Evolutionary conservation across 2,888 invertebrate genomes (phyloP).

Genomic region (Nemapogon koenigi): DNA sequence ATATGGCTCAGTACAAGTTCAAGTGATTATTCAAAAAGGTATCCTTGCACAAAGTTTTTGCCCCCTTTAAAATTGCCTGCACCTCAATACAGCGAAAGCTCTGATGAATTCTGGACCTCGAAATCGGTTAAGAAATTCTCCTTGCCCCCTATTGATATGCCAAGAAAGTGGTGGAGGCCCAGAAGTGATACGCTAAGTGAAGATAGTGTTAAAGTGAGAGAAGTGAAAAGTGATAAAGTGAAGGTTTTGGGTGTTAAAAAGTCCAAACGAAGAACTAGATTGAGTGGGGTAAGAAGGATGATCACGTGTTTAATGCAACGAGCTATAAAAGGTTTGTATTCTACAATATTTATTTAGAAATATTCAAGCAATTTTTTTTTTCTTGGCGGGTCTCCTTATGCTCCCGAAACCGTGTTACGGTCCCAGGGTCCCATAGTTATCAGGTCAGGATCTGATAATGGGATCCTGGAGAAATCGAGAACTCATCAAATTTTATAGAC

Average conservation of each 20-base stretch:
- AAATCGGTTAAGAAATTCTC: constrained; percentile 24
- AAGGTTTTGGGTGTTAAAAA: constrained; percentile 25
- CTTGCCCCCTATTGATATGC: constrained; percentile 28
- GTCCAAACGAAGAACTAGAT: constrained; percentile 22
- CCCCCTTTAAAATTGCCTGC: constrained; percentile 41
- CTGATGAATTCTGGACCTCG: constrained; percentile 34
- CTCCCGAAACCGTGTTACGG: too few relatives aligned
- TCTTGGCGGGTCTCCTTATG: too few relatives aligned
- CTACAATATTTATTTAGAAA: too few relatives aligned
- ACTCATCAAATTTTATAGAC: too few relatives aligned
- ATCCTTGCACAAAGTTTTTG: constrained; percentile 32
- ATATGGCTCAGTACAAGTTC: constrained; percentile 34
- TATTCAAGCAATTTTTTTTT: too few relatives aligned
- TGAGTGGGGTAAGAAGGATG: constrained; percentile 35
- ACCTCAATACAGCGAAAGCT: constrained; percentile 23
- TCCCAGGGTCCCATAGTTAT: too few relatives aligned
- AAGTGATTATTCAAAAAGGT: constrained; percentile 26
- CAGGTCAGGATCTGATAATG: too few relatives aligned
- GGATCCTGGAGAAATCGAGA: too few relatives aligned
- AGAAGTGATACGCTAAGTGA: constrained; percentile 18
- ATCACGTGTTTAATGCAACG: constrained; percentile 36
- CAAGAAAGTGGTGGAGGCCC: constrained; percentile 14
- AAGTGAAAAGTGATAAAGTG: constrained; percentile 18
- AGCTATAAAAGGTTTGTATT: constrained; percentile 33
- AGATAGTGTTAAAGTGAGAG: constrained; percentile 20